These are phyloP conservation scores for Labeo catla DNA, from an alignment of 2,113 vertebrate species.

Conservation along the genomic window DNA sequence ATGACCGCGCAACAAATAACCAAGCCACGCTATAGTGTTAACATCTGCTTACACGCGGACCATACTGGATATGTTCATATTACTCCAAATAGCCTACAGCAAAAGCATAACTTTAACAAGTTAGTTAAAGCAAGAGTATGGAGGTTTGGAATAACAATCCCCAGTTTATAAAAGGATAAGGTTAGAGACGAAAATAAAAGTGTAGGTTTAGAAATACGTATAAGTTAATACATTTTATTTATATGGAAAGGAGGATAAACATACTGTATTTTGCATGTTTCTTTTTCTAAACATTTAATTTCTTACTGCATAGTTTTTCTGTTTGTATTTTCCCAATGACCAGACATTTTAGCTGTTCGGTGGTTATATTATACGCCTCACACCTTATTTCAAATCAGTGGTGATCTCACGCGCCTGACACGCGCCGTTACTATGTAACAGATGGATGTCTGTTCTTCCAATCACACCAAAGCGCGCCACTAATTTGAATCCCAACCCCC, in stretches of 20 bases:
- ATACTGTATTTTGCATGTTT: neutral
- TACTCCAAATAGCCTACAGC: neutral
- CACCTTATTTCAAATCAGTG: conserved; percentile 31
- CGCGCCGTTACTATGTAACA: conserved; percentile 74
- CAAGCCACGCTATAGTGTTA: conserved; percentile 78
- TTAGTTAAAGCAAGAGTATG: neutral
- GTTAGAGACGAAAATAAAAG: neutral
- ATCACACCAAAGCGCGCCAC: conserved; percentile 37
- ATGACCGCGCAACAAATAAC: conserved; percentile 59
- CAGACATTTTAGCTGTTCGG: neutral
- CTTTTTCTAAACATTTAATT: too few species aligned
- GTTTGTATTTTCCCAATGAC: neutral
- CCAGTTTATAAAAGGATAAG: neutral
- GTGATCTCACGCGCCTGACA: conserved; percentile 76
- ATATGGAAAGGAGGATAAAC: neutral
- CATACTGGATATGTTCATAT: conserved; percentile 60
- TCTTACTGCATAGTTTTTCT: neutral
- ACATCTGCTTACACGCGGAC: conserved; percentile 57
- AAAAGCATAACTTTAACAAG: neutral
- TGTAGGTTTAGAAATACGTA: neutral
- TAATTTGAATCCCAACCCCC: conserved; percentile 36
- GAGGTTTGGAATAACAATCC: neutral
- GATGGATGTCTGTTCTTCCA: conserved; percentile 61
- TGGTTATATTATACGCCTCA: neutral
- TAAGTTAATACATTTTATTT: neutral